phyloP scores from a whole-genome alignment of 2,797 vertebrate species.

The Chaunax sp. region DNA sequence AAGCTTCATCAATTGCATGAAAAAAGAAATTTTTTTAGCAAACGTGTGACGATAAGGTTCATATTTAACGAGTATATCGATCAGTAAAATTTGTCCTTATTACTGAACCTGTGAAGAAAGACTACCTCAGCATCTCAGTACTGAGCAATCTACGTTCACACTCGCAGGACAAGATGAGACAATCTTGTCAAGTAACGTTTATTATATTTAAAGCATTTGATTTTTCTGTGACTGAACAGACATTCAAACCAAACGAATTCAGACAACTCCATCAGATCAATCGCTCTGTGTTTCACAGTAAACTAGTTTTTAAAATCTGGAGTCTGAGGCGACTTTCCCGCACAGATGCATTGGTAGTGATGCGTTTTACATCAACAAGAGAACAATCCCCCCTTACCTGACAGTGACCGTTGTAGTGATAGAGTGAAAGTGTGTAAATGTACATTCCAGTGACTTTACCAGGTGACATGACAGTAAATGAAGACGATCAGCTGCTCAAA shows the following conservation, averaged over 20 bases:
- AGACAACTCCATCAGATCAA: too few relatives aligned
- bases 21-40: background rate
- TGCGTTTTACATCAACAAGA: too few relatives aligned
- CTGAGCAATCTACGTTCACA: background rate
- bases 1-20: background rate
- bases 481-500: background rate
- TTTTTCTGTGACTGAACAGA: too few relatives aligned
- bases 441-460: too few relatives aligned
- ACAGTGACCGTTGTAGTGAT: too few relatives aligned
- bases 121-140: too few relatives aligned
- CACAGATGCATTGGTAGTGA: background rate
- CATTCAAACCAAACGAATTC: too few relatives aligned
- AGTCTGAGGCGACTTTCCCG: too few relatives aligned
- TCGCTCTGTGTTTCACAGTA: too few relatives aligned
- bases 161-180: background rate
- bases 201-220: background rate
- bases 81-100: background rate
- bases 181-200: background rate
- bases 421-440: too few relatives aligned
- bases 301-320: too few relatives aligned
- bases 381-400: too few relatives aligned
- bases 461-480: background rate
- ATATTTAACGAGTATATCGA: background rate
- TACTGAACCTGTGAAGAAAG: background rate
- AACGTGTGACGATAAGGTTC: accelerated